These are phyloP conservation scores for Sminthurides aquaticus DNA, from an alignment of 2,888 invertebrate genomes.

Conservation along the genomic window DNA sequence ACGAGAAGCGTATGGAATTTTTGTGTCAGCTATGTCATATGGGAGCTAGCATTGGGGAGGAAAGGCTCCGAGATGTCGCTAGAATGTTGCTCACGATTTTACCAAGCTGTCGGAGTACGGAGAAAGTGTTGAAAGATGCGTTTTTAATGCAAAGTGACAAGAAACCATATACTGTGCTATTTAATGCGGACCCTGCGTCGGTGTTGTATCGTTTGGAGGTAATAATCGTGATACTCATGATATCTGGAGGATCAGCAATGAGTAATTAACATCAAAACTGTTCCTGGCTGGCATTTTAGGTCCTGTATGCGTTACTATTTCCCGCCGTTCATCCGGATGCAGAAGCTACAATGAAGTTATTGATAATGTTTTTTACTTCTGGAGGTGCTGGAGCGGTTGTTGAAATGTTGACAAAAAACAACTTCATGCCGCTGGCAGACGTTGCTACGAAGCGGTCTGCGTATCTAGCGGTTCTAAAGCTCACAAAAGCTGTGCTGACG, in stretches of 20 bases:
- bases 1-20: constrained; percentile 41
- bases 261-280: no score
- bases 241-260: neutral
- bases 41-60: constrained; percentile 72
- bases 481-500: constrained; percentile 80
- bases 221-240: constrained; percentile 29
- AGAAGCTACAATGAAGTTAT: constrained; percentile 48
- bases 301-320: constrained; percentile 83
- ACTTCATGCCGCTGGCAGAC: constrained; percentile 72
- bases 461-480: constrained; percentile 75
- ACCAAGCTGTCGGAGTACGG: constrained; percentile 65
- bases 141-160: constrained; percentile 47
- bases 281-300: no score
- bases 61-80: constrained; percentile 74
- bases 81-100: constrained; percentile 70
- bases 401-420: constrained; percentile 75
- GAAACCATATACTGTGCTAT: constrained; percentile 38
- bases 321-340: constrained; percentile 76
- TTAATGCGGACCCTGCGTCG: constrained; percentile 44
- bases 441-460: constrained; percentile 71
- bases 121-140: constrained; percentile 55
- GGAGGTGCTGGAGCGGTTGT: constrained; percentile 62
- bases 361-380: constrained; percentile 48
- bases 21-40: constrained; percentile 69
- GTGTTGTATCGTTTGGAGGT: constrained; percentile 69